phyloP scores from a whole-genome alignment of 2,797 vertebrate species.

The Erpetoichthys calabaricus region DNA sequence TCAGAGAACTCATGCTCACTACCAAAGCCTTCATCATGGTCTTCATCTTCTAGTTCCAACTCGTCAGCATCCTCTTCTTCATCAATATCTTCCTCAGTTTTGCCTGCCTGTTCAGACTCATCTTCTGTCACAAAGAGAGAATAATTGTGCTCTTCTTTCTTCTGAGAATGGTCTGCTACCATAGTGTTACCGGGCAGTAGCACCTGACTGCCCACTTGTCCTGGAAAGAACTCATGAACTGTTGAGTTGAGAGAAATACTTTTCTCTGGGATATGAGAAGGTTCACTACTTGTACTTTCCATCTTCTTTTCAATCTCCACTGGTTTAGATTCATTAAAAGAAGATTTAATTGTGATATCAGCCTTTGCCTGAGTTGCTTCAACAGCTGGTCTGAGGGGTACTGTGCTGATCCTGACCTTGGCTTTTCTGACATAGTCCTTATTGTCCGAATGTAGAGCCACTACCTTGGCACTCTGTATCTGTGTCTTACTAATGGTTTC shows the following conservation, averaged over 20 bases:
- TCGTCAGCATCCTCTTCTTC: slow-evolving; percentile 70
- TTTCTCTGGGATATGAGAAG: slow-evolving; percentile 21
- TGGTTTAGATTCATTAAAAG: slow-evolving; percentile 42
- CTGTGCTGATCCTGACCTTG: slow-evolving; percentile 74
- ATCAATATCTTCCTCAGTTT: slow-evolving; percentile 48
- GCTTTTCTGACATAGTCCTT: slow-evolving; percentile 90
- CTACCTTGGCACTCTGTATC: slow-evolving; percentile 50
- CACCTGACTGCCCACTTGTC: slow-evolving; percentile 35
- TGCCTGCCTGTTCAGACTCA: slow-evolving; percentile 50
- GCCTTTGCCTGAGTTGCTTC: slow-evolving; percentile 41
- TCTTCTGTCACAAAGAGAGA: slow-evolving; percentile 83
- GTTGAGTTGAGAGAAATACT: slow-evolving; percentile 28
- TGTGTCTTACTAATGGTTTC: slow-evolving; percentile 78
- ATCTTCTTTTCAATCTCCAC: slow-evolving; percentile 39
- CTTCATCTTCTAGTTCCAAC: slow-evolving; percentile 61
- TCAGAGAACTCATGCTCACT: slow-evolving; percentile 94
- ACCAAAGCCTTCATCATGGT: slow-evolving; percentile 87
- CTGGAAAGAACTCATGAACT: slow-evolving; percentile 54
- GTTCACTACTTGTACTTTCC: slow-evolving; percentile 21
- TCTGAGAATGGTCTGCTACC: slow-evolving; percentile 59
- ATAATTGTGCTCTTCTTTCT: slow-evolving; percentile 96
- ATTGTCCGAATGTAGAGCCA: slow-evolving; percentile 53
- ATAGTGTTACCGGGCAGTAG: slow-evolving; percentile 45
- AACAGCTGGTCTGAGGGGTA: slow-evolving; percentile 43
- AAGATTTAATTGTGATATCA: slow-evolving; percentile 45